Evolutionary conservation across 2,113 vertebrate genomes (phyloP).

Genomic region (Pituophis catenifer): DNA sequence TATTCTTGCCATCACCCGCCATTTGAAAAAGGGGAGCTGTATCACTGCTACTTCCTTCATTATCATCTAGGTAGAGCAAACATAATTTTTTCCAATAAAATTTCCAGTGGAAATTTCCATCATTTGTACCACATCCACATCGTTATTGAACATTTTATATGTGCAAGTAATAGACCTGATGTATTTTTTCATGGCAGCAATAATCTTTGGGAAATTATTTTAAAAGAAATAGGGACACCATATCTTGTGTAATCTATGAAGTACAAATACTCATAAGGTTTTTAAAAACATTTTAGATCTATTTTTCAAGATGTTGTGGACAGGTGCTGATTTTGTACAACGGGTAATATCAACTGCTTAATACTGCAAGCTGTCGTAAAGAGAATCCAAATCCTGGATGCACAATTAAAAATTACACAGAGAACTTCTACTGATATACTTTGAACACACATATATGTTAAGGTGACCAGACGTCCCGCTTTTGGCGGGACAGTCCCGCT

Average conservation of each 20-base stretch:
- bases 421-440: neutral
- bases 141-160: neutral
- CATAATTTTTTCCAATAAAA: neutral
- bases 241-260: neutral
- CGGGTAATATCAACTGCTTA: neutral
- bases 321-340: neutral
- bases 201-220: neutral
- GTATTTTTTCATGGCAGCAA: neutral
- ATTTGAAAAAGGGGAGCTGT: conserved; percentile 98
- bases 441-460: neutral
- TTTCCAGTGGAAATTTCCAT: neutral
- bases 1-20: conserved; percentile 94
- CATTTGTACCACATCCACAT: neutral
- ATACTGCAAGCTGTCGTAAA: neutral
- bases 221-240: neutral
- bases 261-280: neutral
- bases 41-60: conserved; percentile 97
- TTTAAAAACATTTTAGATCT: neutral
- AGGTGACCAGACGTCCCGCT: too few species aligned
- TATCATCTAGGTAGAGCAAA: conserved; percentile 82
- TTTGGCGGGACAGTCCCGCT: too few species aligned
- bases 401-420: neutral
- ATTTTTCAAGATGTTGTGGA: neutral
- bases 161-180: neutral
- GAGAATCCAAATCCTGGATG: neutral